Base-by-base conservation (phyloP, 2,113 vertebrate species). In the Leucopsar rothschildi region DNA sequence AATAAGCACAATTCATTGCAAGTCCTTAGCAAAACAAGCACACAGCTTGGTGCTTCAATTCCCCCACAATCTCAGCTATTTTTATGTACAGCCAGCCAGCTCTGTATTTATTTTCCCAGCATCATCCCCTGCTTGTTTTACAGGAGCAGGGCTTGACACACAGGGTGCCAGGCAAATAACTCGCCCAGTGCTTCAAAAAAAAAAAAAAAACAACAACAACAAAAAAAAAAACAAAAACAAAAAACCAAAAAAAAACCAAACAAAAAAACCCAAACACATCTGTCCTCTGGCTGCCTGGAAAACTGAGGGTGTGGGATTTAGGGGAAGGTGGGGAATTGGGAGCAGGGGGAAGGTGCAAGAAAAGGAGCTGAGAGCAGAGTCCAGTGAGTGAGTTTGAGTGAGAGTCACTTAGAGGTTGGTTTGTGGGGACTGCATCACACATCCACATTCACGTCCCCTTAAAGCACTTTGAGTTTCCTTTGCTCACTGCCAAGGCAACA, bases 401-500 rank as follows among this genome's bases (percentile, higher is more conserved):
- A 90, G 95, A 95, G 92, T 27, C 47, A 73, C 55, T 45, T 2
- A 59, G 65, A 42, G 82, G 69, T 23, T 94, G 88, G 27, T 84
- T 93, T 56, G 6, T 84, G 88, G 86, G n/a, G 64, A 47, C 49
- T 71, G 77, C 78, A 79, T 60, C 93, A 53, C 73, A 87, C 55
- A 35, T 10, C 11, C 83, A 64, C 69, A n/a, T 65, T 64, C 82
- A 69, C 28, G 66, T 28, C 79, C 57, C 88, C 72, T 68, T 6
- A 53, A 69, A 91, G 63, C 45, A 31, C n/a, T 64, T 29, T 10
- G 65, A 57, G 70, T 82, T 89, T 45, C 63, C 35, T 89, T 69
- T 45, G 57, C 78, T 92, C 83, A 93, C 95, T 91, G 61, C 84
- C 86, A 92, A 96, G 94, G 86, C 89, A 96, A 95, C 95, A 61